Evolutionary conservation across 2,797 vertebrate species (phyloP).

Genomic region (Meriones psammophilus): DNA sequence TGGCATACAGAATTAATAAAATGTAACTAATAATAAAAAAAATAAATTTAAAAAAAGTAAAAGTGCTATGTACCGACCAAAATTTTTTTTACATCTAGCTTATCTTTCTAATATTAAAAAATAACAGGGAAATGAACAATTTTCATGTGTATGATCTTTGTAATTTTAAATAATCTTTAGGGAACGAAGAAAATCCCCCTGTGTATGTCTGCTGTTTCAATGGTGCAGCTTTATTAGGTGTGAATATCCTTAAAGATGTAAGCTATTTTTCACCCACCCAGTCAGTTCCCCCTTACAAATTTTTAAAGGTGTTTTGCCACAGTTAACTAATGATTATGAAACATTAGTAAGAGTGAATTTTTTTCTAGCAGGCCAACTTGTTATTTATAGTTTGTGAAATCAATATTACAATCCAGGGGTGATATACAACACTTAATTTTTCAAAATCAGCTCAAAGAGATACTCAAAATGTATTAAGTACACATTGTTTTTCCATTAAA

Average conservation of each 20-base stretch:
- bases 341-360: slow-evolving; percentile 43
- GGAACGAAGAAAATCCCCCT: background rate
- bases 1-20: too few species aligned
- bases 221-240: background rate
- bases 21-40: too few species aligned
- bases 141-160: background rate
- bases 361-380: background rate
- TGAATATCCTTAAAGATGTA: slow-evolving; percentile 46
- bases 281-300: background rate
- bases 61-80: background rate
- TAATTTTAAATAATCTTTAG: background rate
- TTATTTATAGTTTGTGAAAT: slow-evolving; percentile 47
- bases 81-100: background rate
- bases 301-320: slow-evolving; percentile 23
- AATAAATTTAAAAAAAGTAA: too few species aligned
- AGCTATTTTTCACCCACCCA: background rate
- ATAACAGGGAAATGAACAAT: background rate
- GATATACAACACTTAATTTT: slow-evolving; percentile 29
- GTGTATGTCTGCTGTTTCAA: background rate
- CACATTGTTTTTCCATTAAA: background rate
- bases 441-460: slow-evolving; percentile 42
- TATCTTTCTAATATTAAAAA: slow-evolving; percentile 2
- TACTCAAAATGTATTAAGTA: background rate
- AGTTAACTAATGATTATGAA: slow-evolving; percentile 30
- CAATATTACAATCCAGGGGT: background rate